Evolutionary conservation across 1,140 invertebrate genomes (phyloP).

Genomic region (Samia ricini): DNA sequence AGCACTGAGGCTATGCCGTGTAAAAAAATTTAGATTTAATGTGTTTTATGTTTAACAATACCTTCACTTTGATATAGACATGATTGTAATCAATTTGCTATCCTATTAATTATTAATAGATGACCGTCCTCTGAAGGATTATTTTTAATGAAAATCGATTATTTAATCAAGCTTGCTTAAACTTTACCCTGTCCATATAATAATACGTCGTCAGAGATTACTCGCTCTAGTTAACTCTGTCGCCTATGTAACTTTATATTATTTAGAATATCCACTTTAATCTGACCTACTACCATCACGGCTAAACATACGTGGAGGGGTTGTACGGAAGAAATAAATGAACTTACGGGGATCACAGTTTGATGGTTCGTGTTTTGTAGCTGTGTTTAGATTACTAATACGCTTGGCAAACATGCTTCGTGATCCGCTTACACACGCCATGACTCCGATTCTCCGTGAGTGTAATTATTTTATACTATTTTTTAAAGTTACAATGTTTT

Average conservation of each 20-base stretch:
- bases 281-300: slow-evolving; percentile 15
- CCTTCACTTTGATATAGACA: too few species aligned
- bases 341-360: slow-evolving; percentile 19
- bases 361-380: slow-evolving; percentile 27
- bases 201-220: slow-evolving; percentile 41
- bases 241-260: slow-evolving; percentile 27
- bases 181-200: slow-evolving; percentile 40
- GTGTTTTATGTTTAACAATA: too few species aligned
- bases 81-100: too few species aligned
- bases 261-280: slow-evolving; percentile 20
- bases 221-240: slow-evolving; percentile 39
- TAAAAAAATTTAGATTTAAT: too few species aligned
- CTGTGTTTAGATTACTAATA: slow-evolving; percentile 44
- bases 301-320: background rate
- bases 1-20: too few species aligned
- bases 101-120: too few species aligned
- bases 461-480: slow-evolving; percentile 31
- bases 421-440: slow-evolving; percentile 43
- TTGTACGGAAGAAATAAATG: slow-evolving; percentile 14
- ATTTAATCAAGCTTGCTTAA: slow-evolving; percentile 37
- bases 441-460: slow-evolving; percentile 15
- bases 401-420: slow-evolving; percentile 42
- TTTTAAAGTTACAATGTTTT: too few species aligned
- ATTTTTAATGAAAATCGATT: slow-evolving; percentile 17
- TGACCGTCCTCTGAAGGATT: too few species aligned